Base-by-base conservation (phyloP, 2,113 vertebrate species). In the Gallinago paraguaiae region DNA sequence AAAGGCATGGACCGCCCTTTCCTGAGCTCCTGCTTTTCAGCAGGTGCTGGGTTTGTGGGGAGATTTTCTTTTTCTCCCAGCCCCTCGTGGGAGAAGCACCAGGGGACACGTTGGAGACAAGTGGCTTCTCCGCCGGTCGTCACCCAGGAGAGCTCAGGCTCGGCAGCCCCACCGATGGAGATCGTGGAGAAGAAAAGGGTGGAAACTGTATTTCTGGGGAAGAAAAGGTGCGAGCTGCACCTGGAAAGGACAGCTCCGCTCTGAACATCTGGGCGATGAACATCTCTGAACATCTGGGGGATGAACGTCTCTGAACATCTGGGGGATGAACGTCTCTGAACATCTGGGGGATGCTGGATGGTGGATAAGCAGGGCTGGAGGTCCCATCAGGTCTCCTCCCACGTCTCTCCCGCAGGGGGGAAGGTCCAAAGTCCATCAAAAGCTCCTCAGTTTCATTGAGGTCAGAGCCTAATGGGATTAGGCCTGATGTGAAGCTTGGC, bases 291-390 rank as follows among this genome's bases (percentile, higher is more conserved):
- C 53, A 79, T 17, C 85, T 56, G n/a, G 56, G 61, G 19, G 25
- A 27, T 51, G 45, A 45, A 45, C 17, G 18, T 45, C 45, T 45
- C 37, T 4, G 1, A 39, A 45, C 53, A 79, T 17, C 85, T 56
- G n/a, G 56, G 61, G 17, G 25, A 27, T 51, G 45, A 46, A 46
- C 8, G 19, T 46, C 45, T 46, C 37, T 4, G 1, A 41, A 45
- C 53, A 79, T 17, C 85, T 56, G n/a, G 56, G 63, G 19, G 25
- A 27, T 6, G 41, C 22, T n/a, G 51, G 17, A 35, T 57, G 59
- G 41, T 0, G 1, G 31, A 56, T 0, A 2, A 79, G 10, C 0
- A 1, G 30, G 41, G 35, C 35, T 0, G 0, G 57, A 35, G 35
- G 28, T 63, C 28, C 46, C 33, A 3, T 2, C 0, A 0, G 16